A percentile compares a stretch with the other conserved stretches of the same genome.
phyloP scores from a whole-genome alignment of 2,113 vertebrate genomes.

The Poecilia latipinna region DNA sequence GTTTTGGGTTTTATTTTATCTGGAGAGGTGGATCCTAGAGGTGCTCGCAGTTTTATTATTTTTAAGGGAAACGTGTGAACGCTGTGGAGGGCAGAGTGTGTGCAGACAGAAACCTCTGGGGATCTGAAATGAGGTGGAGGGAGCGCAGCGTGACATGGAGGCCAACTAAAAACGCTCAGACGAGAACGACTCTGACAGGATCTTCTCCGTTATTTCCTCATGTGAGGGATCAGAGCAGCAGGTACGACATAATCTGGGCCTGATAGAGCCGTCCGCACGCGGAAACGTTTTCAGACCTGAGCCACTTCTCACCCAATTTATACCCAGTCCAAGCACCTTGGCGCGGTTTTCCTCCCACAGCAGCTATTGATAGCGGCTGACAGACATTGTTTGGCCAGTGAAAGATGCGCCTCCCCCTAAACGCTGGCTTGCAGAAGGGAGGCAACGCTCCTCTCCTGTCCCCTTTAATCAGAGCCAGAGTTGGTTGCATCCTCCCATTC shows the following conservation, averaged over 20 bases:
- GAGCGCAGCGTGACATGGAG: conserved; percentile 56
- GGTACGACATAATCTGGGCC: conserved; percentile 28
- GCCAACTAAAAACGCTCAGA: conserved; percentile 50
- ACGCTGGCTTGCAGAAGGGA: conserved; percentile 82
- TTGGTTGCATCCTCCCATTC: conserved; percentile 90
- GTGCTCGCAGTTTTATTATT: neutral
- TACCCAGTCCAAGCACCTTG: conserved; percentile 53
- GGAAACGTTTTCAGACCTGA: conserved; percentile 33
- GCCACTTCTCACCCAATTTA: conserved; percentile 56
- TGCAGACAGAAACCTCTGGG: conserved; percentile 62
- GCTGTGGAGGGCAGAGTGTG: conserved; percentile 9
- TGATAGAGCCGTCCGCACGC: conserved; percentile 26
- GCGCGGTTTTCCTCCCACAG: conserved; percentile 52
- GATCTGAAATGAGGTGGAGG: conserved; percentile 60
- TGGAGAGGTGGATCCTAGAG: neutral
- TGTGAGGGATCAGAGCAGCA: conserved; percentile 36
- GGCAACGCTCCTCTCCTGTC: conserved; percentile 83
- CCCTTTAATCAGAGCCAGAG: conserved; percentile 94
- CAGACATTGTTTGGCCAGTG: conserved; percentile 69
- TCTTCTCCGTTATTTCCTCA: conserved; percentile 11
- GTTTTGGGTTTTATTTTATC: neutral
- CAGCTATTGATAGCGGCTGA: conserved; percentile 65
- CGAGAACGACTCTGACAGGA: conserved; percentile 47
- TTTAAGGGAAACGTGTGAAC: conserved; percentile 15
- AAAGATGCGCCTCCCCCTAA: conserved; percentile 86